Percentiles rank a stretch among this genome's conserved stretches.
Evolutionary conservation across 2,888 invertebrate species (phyloP).

Genomic region (Watsonalla cultraria): DNA sequence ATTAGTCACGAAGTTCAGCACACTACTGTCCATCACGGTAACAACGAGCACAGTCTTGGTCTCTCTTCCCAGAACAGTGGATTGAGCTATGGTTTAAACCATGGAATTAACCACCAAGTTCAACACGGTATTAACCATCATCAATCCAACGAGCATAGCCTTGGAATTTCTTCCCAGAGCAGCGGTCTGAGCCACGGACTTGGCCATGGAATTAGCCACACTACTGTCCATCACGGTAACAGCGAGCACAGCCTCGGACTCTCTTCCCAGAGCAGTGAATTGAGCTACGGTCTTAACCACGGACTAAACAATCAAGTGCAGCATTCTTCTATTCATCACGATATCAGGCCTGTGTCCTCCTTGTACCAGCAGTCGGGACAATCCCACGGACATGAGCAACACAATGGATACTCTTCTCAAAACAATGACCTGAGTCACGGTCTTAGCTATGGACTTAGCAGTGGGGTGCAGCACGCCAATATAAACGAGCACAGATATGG

Average conservation of each 20-base stretch:
- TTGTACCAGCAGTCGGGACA: background rate
- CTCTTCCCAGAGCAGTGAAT: background rate
- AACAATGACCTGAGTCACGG: background rate
- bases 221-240: background rate
- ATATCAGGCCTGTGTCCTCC: background rate
- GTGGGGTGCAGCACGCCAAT: background rate
- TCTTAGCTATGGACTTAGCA: slow-evolving; percentile 3
- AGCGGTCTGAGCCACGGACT: background rate
- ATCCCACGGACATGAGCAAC: background rate
- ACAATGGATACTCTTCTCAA: background rate
- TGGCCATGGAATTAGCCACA: background rate
- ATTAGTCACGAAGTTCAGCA: too few species aligned
- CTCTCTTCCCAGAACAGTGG: background rate
- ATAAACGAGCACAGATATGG: slow-evolving; percentile 1
- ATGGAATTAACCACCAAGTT: background rate
- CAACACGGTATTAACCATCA: background rate
- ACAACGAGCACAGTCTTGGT: background rate
- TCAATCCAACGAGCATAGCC: slow-evolving; percentile 1
- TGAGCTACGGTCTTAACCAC: background rate
- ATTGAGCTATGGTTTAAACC: background rate
- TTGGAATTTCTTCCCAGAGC: background rate
- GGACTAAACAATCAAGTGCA: background rate
- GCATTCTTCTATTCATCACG: background rate
- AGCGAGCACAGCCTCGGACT: background rate
- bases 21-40: too few species aligned